Evolutionary conservation across 2,888 invertebrate species (phyloP).

Genomic region (Nineta flava): DNA sequence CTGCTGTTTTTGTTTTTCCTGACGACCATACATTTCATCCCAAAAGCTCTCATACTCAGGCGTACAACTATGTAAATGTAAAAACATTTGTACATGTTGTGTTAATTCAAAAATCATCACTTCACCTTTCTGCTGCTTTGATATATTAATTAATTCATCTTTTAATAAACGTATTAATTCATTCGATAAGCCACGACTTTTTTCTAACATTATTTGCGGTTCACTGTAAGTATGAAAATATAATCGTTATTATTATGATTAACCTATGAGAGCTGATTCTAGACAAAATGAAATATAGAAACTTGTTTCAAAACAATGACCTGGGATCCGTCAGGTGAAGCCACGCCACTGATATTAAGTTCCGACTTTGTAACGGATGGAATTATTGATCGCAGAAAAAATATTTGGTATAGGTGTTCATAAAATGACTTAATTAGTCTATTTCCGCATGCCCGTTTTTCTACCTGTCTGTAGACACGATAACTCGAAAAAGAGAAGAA

Average conservation of each 20-base stretch:
- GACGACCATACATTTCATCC: slow-evolving; percentile 73
- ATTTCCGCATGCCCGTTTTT: too few relatives aligned
- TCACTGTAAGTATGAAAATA: slow-evolving; percentile 24
- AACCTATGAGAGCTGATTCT: too few relatives aligned
- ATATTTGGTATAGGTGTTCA: too few relatives aligned
- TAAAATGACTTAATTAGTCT: too few relatives aligned
- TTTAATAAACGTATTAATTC: slow-evolving; percentile 45
- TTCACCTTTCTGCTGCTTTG: slow-evolving; percentile 46
- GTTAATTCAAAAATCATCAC: slow-evolving; percentile 79
- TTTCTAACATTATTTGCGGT: slow-evolving; percentile 53
- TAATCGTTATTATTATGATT: not conserved
- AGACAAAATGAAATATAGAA: too few relatives aligned
- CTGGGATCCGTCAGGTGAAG: too few relatives aligned
- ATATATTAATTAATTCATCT: slow-evolving; percentile 40
- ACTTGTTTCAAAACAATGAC: too few relatives aligned
- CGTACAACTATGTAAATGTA: slow-evolving; percentile 69
- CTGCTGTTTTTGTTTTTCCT: slow-evolving; percentile 46
- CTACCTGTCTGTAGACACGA: too few relatives aligned
- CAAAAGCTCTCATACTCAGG: slow-evolving; percentile 71
- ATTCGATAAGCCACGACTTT: slow-evolving; percentile 65
- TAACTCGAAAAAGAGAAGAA: too few relatives aligned
- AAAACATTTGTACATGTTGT: slow-evolving; percentile 61
- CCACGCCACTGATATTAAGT: too few relatives aligned
- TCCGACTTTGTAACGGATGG: too few relatives aligned
- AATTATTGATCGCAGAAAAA: too few relatives aligned